Evolutionary conservation across 2,797 vertebrate genomes (phyloP).

Genomic region (Melanotaenia nigrans): DNA sequence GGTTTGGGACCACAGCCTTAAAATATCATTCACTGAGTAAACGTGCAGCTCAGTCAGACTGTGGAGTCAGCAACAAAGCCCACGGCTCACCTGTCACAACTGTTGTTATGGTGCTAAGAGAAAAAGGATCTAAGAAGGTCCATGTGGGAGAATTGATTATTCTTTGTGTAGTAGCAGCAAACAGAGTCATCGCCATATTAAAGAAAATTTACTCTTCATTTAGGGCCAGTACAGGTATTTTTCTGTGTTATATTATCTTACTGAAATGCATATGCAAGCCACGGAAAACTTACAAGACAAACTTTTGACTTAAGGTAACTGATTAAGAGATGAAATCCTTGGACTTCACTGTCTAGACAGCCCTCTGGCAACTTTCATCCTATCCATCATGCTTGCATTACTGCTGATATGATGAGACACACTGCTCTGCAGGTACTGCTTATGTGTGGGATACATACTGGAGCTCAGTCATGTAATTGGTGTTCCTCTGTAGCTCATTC

Average conservation of each 20-base stretch:
- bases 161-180: not conserved
- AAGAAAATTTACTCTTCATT: not conserved
- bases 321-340: slow-evolving; percentile 4
- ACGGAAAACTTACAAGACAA: not conserved
- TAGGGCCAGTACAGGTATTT: not conserved
- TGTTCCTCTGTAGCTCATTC: slow-evolving; percentile 4
- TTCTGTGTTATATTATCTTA: not conserved
- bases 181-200: not conserved
- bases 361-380: not conserved
- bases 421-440: not conserved
- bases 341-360: not conserved
- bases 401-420: not conserved
- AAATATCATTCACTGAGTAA: slow-evolving; percentile 45
- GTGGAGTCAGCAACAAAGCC: slow-evolving; percentile 45
- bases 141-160: slow-evolving; percentile 7
- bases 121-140: slow-evolving; percentile 7
- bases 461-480: slow-evolving; percentile 5
- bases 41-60: slow-evolving; percentile 16
- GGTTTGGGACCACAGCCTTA: slow-evolving; percentile 9
- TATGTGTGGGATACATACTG: slow-evolving; percentile 5
- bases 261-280: no score
- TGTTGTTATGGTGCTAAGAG: slow-evolving; percentile 26
- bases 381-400: not conserved
- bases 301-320: not conserved
- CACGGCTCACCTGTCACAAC: slow-evolving; percentile 34